Evolutionary conservation across 2,113 vertebrate species (phyloP), one percentile per base, ranked within the genome.

Genomic region (Mesembrinibis cayennensis): DNA sequence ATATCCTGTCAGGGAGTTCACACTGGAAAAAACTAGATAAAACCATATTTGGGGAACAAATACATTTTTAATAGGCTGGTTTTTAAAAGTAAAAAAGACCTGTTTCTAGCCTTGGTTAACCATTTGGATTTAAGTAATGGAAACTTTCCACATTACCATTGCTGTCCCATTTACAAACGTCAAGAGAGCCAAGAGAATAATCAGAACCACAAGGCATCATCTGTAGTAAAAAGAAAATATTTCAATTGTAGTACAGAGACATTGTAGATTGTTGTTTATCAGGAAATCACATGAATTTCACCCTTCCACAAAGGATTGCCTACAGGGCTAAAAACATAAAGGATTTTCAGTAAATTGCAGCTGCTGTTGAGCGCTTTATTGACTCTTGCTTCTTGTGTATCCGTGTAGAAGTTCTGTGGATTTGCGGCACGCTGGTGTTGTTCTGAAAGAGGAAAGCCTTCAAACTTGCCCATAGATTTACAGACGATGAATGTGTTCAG

Each of bases 271-370:
- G 42, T n/a, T 91, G 38, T 83, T 91, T 65, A 58, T 63, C 65
- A 79, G 73, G 38, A 87, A 89, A 58, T 59, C 65, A 16, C 13
- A 32, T 16, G 53, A 36, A 67, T n/a, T 53, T 21, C 38, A 50
- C 15, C 18, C 25, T 56, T 74, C 32, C 30, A 78, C 66, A 76
- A 78, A 67, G 17, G 29, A 56, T 38, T 87, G 65, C 52, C 61
- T 59, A 17, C 13, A 89, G 73, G 50, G 45, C 53, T 84, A 53
- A 49, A 77, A 89, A 25, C 2, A 1, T 49, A 49, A 80, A 72
- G 42, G 70, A 32, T 83, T 93, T 65, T 71, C 79, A 45, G 74
- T 76, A 63, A 94, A 89, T 53, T 86, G 18, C 38, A 89, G 67
- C 55, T 85, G n/a, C 42, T 65, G 12, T 63, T 56, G 52, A 71